Evolutionary conservation across 2,113 vertebrate genomes (phyloP).

Genomic region (Ailuropoda melanoleuca): DNA sequence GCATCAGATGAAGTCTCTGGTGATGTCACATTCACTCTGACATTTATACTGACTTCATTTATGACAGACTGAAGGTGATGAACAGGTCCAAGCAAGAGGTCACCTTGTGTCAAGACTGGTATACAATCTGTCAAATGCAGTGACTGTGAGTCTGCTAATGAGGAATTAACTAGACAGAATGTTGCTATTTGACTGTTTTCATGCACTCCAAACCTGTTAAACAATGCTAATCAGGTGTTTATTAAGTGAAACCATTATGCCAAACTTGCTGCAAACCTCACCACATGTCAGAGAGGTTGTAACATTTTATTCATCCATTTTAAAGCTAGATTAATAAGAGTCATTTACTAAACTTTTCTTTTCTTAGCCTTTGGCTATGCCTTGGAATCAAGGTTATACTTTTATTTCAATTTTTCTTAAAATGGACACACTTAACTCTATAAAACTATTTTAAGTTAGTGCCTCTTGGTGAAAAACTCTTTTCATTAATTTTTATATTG

Average conservation of each 20-base stretch:
- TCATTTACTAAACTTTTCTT: slow-evolving; percentile 79
- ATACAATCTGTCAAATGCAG: slow-evolving; percentile 83
- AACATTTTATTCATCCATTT: slow-evolving; percentile 87
- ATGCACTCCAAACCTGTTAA: slow-evolving; percentile 83
- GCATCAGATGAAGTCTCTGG: slow-evolving; percentile 78
- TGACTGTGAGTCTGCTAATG: slow-evolving; percentile 86
- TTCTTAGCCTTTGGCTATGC: slow-evolving; percentile 79
- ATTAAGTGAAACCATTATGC: slow-evolving; percentile 88
- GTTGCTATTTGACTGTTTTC: slow-evolving; percentile 85
- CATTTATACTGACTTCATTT: slow-evolving; percentile 85
- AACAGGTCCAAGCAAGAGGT: slow-evolving; percentile 84
- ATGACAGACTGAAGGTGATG: slow-evolving; percentile 86
- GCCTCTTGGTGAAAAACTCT: neutral
- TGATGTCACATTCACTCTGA: slow-evolving; percentile 84
- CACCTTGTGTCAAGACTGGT: slow-evolving; percentile 86
- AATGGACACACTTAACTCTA: neutral
- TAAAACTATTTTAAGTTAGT: slow-evolving; percentile 27
- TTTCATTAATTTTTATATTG: slow-evolving; percentile 2
- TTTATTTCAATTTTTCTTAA: slow-evolving; percentile 74
- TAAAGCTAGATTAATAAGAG: slow-evolving; percentile 85
- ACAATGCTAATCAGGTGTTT: slow-evolving; percentile 91
- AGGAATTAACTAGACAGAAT: slow-evolving; percentile 87
- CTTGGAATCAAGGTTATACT: slow-evolving; percentile 84
- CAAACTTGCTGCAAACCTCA: slow-evolving; percentile 81
- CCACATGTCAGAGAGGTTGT: slow-evolving; percentile 87